A percentile compares a stretch with the other conserved stretches of the same genome.
phyloP scores from a whole-genome alignment of 2,888 invertebrate genomes.

The Masnerella sp. region DNA sequence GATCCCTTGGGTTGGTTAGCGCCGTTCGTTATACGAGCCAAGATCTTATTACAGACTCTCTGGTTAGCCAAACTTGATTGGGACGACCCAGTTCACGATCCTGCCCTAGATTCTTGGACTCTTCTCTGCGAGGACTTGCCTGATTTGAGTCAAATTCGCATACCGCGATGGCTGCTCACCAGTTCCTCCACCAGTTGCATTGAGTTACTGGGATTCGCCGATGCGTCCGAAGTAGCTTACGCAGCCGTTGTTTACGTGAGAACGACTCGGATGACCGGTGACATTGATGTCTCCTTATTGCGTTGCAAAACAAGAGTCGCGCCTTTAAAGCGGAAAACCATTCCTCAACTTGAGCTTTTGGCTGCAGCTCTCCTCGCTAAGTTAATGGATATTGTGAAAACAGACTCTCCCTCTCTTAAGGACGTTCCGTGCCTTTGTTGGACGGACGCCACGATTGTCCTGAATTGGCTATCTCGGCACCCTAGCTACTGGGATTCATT shows the following conservation, averaged over 20 bases:
- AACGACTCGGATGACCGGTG: conserved; percentile 5
- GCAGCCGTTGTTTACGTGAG: conserved; percentile 5
- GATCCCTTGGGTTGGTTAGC: neutral
- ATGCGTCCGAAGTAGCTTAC: conserved; percentile 18
- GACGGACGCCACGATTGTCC: conserved; percentile 26
- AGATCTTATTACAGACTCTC: neutral
- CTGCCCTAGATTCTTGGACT: no score
- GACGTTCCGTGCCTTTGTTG: neutral
- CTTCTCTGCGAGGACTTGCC: neutral
- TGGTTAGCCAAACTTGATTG: neutral
- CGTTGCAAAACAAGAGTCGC: conserved; percentile 26
- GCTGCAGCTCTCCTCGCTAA: conserved; percentile 3
- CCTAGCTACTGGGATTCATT: conserved; percentile 8
- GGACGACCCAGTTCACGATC: no score
- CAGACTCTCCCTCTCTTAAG: neutral
- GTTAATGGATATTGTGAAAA: neutral
- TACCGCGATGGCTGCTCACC: conserved; percentile 11
- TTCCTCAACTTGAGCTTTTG: conserved; percentile 18
- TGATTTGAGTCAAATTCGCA: neutral
- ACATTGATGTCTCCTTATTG: neutral
- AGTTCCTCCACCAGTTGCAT: neutral
- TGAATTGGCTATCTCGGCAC: conserved; percentile 9
- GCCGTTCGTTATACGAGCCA: neutral
- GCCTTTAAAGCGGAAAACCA: conserved; percentile 10
- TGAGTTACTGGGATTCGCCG: conserved; percentile 11